Base-by-base conservation (phyloP, 2,113 vertebrate species). In the Junco hyemalis region DNA sequence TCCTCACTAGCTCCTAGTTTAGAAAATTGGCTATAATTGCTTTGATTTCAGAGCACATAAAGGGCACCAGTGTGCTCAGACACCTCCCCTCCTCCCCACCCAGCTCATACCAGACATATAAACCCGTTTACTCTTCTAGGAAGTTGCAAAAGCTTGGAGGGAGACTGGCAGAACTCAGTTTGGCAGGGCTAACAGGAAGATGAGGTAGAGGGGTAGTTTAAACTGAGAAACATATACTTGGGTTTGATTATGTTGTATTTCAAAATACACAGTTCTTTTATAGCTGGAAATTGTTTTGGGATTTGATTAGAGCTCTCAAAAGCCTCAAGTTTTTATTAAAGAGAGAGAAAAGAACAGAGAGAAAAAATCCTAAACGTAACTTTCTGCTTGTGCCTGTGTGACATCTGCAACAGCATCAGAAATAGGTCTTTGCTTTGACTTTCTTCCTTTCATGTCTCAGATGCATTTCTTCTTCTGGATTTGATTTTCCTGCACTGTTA, bases 301-400 rank as follows among this genome's bases (percentile, higher is more conserved):
- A 53, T 89, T 92, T 92, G 73, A 84, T 69, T 83, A 81, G 90
- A 78, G 65, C 61, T 93, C 78, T 90, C 59, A 76, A 81, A 59
- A 93, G 57, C 23, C 57, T 88, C 79, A 54, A 68, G 40, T 81
- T 95, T 81, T 54, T 82, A 81, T 79, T 66, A 70, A 79, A 54
- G 77, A 66, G 21, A 81, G 22, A 87, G 50, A 47, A 71, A 53
- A 74, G 19, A 69, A 78, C 8, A 4, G 82, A 89, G 44, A 36
- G 25, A 77, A 54, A 53, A 90, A 78, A 74, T 59, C 42, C 70
- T 70, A 14, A 38, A 57, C 0, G 0, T 77, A 59, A 72, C 42
- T 33, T 95, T 91, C 63, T 70, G 6, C 42, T 61, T 64, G 40
- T 36, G n/a, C 44, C 83, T 65, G 33, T 64, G 54, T 8, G 11